Evolutionary conservation across 2,113 vertebrate genomes (phyloP).

Genomic region (Campylomormyrus numenius): DNA sequence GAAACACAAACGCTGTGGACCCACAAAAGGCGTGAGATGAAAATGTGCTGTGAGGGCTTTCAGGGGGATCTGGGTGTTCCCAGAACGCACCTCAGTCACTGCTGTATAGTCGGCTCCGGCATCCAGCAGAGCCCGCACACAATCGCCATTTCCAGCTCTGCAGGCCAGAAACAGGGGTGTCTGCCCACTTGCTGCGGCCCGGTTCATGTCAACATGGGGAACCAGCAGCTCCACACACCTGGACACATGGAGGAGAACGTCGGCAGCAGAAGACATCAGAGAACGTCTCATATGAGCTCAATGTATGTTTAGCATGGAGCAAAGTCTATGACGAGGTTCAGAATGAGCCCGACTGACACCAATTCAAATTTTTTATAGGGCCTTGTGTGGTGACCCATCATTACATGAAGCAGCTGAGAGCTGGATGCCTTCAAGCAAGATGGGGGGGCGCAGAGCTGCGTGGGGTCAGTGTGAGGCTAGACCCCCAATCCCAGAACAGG

Average conservation of each 20-base stretch:
- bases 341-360: background rate
- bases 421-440: background rate
- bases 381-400: background rate
- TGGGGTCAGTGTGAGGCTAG: background rate
- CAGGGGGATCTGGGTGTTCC: background rate
- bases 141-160: constrained; percentile 70
- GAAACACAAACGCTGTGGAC: background rate
- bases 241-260: background rate
- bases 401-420: background rate
- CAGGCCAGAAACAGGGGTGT: constrained; percentile 82
- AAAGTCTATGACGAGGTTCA: background rate
- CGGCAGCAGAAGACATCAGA: background rate
- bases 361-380: background rate
- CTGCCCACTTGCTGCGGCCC: constrained; percentile 66
- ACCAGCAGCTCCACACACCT: constrained; percentile 80
- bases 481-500: background rate
- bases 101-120: constrained; percentile 68
- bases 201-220: constrained; percentile 51
- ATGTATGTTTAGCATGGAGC: background rate
- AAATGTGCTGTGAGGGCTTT: background rate
- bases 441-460: background rate
- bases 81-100: constrained; percentile 65
- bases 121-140: constrained; percentile 71
- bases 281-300: background rate
- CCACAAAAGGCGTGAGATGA: background rate